Evolutionary conservation across 2,113 vertebrate genomes (phyloP).

Genomic region (pig (Sus scrofa)): DNA sequence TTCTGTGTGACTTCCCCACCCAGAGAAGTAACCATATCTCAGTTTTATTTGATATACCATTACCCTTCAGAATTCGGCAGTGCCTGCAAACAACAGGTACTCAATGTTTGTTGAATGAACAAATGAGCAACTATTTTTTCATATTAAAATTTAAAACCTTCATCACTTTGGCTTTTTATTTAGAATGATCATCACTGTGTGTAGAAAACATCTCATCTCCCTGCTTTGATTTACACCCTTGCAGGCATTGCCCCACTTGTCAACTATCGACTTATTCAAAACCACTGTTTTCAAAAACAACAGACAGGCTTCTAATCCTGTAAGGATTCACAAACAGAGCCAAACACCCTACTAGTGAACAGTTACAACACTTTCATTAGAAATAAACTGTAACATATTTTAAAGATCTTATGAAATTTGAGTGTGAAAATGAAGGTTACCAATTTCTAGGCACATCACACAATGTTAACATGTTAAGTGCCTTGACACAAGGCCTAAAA

Average conservation of each 20-base stretch:
- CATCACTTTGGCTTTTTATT: neutral
- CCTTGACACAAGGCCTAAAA: neutral
- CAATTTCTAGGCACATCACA: neutral
- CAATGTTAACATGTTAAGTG: neutral
- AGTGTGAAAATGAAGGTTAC: neutral
- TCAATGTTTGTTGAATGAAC: neutral
- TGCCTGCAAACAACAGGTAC: neutral
- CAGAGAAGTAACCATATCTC: neutral
- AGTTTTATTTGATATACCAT: neutral
- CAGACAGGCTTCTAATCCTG: neutral
- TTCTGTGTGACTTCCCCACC: neutral
- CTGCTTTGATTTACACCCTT: neutral
- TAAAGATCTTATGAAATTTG: neutral
- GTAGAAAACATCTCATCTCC: neutral
- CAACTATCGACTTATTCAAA: neutral
- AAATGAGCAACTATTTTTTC: neutral
- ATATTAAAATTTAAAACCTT: slow-evolving; percentile 27
- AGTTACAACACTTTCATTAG: neutral
- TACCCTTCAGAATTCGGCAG: neutral
- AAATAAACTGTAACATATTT: neutral
- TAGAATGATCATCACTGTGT: neutral
- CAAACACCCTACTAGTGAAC: neutral
- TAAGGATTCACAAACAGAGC: neutral
- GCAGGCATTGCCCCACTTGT: neutral
- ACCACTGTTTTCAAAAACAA: neutral